Evolutionary conservation across 1,140 invertebrate species (phyloP), one percentile per base, ranked within the genome.

Genomic region (Ips nitidus): DNA sequence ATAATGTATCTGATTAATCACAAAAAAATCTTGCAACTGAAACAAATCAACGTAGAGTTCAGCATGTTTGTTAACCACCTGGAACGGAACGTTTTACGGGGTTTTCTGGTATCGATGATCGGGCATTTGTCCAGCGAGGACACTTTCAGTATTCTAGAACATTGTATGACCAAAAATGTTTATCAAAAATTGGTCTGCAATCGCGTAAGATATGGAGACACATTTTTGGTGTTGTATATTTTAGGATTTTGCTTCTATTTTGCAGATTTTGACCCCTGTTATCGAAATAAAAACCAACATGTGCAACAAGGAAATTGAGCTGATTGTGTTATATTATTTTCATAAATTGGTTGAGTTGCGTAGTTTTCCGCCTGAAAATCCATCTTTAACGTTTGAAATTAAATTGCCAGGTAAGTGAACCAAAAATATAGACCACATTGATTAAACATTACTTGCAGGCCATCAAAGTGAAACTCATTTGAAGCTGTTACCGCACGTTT

Each of bases 281-380:
- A 59, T 70, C 41, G 36, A 57, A n/a, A 57, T 70, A 5, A 64
- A 57, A 58, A 70, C 68, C 6, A 52, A 57, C n/a, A 70, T 70
- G 68, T 38, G n/a, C 5, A 41, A 55, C 7, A n/a, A 38, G 8
- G 68, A 70, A 41, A 63, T 70, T n/a, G 53, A 64, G 40, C 36
- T 70, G 4, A 70, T 70, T 5, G 43, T 70, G 4, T 41, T n/a
- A 42, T 61, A 69, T 45, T 69, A 69, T 45, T 69, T 69, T 53
- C 3, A 53, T 7, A 60, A 61, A 40, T 39, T 69, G 47, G 4
- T 6, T 3, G 39, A 68, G 41, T 1, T 22, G 3, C 41, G 42
- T 3, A 41, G 39, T 1, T 40, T 68, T 40, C 66, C 66, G 1
- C 45, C 57, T 4, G 39, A 57, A 4, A 22, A 7, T 5, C 42